These are phyloP conservation scores for Tympanuchus pallidicinctus DNA, from an alignment of 2,113 vertebrate species.

Conservation along the genomic window DNA sequence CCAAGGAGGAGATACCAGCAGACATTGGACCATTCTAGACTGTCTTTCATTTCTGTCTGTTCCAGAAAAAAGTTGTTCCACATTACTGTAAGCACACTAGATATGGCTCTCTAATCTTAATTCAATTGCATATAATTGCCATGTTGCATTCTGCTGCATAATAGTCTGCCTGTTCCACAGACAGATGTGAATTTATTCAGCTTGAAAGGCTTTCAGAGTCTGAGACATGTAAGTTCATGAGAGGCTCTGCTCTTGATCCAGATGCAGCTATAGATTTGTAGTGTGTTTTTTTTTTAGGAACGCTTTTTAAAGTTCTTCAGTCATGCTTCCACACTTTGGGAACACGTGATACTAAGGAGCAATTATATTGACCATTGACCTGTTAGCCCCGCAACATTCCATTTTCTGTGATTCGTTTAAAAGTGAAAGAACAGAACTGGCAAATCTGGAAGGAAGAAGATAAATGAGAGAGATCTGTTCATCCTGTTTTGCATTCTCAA, in stretches of 20 bases:
- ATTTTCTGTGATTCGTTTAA: not conserved
- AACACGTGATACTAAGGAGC: not conserved
- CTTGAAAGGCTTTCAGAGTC: conserved; percentile 16
- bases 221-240: conserved; percentile 11
- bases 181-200: conserved; percentile 11
- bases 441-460: not conserved
- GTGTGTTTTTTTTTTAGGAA: not conserved
- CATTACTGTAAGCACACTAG: not conserved
- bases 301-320: not conserved
- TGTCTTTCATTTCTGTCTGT: not conserved
- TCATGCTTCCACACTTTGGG: not conserved
- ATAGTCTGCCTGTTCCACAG: not conserved
- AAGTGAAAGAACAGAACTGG: not conserved
- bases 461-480: not conserved
- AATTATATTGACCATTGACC: not conserved
- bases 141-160: not conserved
- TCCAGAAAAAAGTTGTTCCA: not conserved
- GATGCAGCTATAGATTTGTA: not conserved
- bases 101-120: not conserved
- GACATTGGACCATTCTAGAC: not conserved
- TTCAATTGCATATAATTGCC: conserved; percentile 7
- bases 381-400: fast-evolving
- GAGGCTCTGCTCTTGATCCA: conserved; percentile 8
- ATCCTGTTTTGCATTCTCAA: not conserved
- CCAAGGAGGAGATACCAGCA: not conserved